phyloP scores from a whole-genome alignment of 2,113 vertebrate species.

The Ifrita kowaldi region DNA sequence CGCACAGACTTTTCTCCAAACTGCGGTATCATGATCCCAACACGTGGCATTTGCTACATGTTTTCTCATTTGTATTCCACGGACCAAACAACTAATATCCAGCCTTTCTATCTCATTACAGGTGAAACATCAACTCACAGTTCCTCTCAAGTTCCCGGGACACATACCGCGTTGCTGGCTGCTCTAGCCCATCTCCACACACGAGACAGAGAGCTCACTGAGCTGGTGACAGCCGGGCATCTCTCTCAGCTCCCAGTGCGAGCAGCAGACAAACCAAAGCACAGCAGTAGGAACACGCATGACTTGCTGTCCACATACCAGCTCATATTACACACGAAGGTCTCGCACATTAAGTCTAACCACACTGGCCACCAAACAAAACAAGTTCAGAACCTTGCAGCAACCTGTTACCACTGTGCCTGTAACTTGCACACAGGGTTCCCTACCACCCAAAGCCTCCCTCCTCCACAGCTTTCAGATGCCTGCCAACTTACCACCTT shows the following conservation, averaged over 20 bases:
- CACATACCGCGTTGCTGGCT: accelerated
- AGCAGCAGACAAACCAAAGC: not conserved
- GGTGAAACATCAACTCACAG: not conserved
- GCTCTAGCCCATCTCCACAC: not conserved
- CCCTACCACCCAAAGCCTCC: not conserved
- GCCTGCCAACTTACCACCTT: not conserved
- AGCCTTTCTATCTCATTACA: not conserved
- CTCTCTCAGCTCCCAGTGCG: not conserved
- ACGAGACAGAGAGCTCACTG: not conserved
- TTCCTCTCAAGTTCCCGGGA: not conserved
- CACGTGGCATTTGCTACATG: accelerated
- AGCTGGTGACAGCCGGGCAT: not conserved
- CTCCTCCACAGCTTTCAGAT: not conserved
- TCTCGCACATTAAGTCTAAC: not conserved
- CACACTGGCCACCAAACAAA: not conserved
- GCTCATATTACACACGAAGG: not conserved
- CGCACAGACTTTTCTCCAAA: accelerated
- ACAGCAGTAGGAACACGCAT: not conserved
- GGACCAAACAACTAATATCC: not conserved
- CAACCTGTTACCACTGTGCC: not conserved
- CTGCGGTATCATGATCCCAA: not conserved
- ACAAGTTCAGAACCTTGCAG: conserved; percentile 25
- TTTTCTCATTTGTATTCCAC: not conserved
- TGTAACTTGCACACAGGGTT: not conserved
- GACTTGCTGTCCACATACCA: not conserved